phyloP scores from a whole-genome alignment of 2,888 invertebrate species.

The Prosopocoilus inquinatus region DNA sequence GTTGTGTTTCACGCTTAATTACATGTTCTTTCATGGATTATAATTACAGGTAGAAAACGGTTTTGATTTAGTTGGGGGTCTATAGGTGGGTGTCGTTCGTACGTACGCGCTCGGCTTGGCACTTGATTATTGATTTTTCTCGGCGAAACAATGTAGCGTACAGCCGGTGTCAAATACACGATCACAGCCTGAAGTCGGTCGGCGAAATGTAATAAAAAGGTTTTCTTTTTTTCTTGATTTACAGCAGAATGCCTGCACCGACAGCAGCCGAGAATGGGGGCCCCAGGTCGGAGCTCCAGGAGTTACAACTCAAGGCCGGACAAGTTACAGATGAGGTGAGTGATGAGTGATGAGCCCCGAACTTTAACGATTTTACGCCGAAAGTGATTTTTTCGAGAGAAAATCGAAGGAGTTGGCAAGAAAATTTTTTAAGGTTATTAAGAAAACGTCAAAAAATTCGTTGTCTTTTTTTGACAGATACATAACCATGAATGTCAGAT shows the following conservation, averaged over 20 bases:
- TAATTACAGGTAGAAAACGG: conserved; percentile 6
- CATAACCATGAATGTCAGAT: no score
- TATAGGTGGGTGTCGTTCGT: conserved; percentile 6
- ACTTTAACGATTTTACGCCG: no score
- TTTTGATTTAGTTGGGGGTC: neutral
- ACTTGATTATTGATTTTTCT: conserved; percentile 21
- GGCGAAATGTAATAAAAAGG: neutral
- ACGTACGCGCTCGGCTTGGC: conserved; percentile 14
- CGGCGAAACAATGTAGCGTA: conserved; percentile 11
- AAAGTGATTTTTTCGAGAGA: neutral
- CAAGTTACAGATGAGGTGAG: conserved; percentile 88
- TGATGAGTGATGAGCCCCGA: no score
- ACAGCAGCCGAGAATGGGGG: conserved; percentile 63
- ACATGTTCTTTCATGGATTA: conserved; percentile 5
- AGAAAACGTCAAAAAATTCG: no score
- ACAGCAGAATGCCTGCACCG: conserved; percentile 61
- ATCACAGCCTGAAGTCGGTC: neutral
- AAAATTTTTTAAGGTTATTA: neutral
- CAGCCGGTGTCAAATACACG: conserved; percentile 5
- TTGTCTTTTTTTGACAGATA: no score
- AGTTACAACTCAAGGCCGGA: conserved; percentile 79
- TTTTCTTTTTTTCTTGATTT: conserved; percentile 5
- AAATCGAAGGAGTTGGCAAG: neutral
- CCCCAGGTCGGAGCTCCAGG: conserved; percentile 84
- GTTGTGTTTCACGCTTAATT: no score